phyloP scores from a whole-genome alignment of 1,140 invertebrate species.

The Drosophila nasuta region DNA sequence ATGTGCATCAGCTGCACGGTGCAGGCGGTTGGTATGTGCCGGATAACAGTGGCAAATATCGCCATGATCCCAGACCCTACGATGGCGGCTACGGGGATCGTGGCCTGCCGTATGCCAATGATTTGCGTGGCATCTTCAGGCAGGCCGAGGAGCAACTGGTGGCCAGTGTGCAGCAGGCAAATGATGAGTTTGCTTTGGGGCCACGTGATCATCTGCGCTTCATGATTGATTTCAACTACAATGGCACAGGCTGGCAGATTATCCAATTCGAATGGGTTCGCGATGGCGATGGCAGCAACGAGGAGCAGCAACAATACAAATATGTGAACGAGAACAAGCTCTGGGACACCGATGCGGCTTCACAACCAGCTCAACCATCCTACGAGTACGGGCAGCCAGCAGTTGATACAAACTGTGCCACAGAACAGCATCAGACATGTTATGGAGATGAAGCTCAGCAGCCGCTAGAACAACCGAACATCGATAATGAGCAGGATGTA shows the following conservation, averaged over 20 bases:
- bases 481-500: slow-evolving; percentile 57
- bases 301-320: slow-evolving; percentile 55
- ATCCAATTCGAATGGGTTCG: slow-evolving; percentile 76
- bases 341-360: slow-evolving; percentile 43
- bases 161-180: slow-evolving; percentile 47
- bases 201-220: slow-evolving; percentile 77
- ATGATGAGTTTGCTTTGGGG: slow-evolving; percentile 50
- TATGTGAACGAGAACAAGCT: slow-evolving; percentile 74
- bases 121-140: slow-evolving; percentile 58
- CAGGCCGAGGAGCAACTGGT: slow-evolving; percentile 49
- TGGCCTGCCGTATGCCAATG: slow-evolving; percentile 60
- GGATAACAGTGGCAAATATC: slow-evolving; percentile 79
- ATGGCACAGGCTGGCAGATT: slow-evolving; percentile 78
- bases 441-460: neutral
- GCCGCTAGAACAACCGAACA: neutral
- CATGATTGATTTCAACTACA: slow-evolving; percentile 80
- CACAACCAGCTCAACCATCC: neutral
- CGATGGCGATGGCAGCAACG: slow-evolving; percentile 59
- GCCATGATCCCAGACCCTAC: slow-evolving; percentile 72
- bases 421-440: neutral
- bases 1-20: slow-evolving; percentile 62
- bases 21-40: slow-evolving; percentile 67
- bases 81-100: slow-evolving; percentile 80
- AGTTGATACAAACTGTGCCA: slow-evolving; percentile 4
- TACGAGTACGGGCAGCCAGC: slow-evolving; percentile 48